Conservation (phyloP, 2,113 vertebrate species). For the Strigops habroptila region DNA sequence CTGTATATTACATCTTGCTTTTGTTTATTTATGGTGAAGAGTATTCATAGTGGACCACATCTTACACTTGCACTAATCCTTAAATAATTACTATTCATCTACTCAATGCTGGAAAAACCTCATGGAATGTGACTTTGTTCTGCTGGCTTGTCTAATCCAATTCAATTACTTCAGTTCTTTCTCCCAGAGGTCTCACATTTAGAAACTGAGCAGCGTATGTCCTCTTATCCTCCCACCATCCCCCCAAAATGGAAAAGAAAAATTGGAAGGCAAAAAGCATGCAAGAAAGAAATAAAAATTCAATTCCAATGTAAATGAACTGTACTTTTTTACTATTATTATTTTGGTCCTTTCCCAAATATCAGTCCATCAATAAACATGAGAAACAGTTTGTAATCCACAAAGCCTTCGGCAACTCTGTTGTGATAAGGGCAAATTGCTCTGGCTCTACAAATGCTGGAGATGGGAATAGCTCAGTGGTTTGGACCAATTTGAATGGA, state of each 20-base stretch:
- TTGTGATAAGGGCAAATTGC: constrained; percentile 66
- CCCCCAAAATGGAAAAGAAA: background rate
- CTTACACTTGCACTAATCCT: constrained; percentile 75
- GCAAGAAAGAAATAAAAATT: background rate
- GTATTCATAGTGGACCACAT: constrained; percentile 77
- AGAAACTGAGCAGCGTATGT: constrained; percentile 59
- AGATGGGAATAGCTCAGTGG: constrained; percentile 61
- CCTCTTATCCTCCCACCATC: background rate
- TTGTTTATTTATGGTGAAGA: constrained; percentile 73
- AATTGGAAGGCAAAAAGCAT: background rate
- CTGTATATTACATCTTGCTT: constrained; percentile 71
- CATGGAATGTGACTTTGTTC: constrained; percentile 75
- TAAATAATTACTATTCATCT: constrained; percentile 79
- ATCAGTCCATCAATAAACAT: constrained; percentile 74
- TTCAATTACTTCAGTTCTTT: constrained; percentile 74
- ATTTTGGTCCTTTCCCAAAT: constrained; percentile 63
- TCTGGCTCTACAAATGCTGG: constrained; percentile 47
- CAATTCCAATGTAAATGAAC: constrained; percentile 54
- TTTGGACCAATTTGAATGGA: constrained; percentile 63
- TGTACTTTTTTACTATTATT: constrained; percentile 12
- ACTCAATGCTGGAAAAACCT: constrained; percentile 68
- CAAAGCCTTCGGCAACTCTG: constrained; percentile 49
- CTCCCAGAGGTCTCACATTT: constrained; percentile 69
- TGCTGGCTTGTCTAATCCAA: constrained; percentile 75
- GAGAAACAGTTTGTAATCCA: constrained; percentile 71